Conservation (phyloP, 2,113 vertebrate genomes). For the Heterochromis multidens region DNA sequence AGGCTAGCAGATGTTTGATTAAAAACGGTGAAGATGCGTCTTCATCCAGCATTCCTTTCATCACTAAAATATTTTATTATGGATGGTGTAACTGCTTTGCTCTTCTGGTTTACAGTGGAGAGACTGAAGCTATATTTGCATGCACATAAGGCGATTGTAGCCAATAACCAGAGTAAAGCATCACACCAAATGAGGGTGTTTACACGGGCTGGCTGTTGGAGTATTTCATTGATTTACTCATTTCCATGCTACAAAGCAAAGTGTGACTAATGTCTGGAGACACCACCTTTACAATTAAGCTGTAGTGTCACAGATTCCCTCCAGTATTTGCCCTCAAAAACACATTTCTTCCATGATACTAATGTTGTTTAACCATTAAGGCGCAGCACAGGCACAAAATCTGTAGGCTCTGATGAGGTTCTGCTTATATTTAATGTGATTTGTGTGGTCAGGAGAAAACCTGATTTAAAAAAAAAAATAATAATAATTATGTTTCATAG, state of each 20-base stretch:
- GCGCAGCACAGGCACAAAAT: not conserved
- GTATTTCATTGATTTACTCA: not conserved
- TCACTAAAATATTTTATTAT: not conserved
- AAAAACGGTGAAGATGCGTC: fast-evolving
- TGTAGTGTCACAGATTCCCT: not conserved
- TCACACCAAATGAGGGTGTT: not conserved
- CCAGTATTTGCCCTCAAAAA: not conserved
- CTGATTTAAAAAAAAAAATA: fast-evolving
- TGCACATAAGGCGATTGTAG: fast-evolving
- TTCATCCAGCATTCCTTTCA: not conserved
- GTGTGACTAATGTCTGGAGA: not conserved
- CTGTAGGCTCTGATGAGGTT: fast-evolving
- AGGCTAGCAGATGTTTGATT: not conserved
- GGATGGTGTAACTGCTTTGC: not conserved
- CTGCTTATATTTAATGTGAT: not conserved
- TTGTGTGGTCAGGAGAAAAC: not conserved
- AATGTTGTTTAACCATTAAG: not conserved
- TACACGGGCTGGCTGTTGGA: fast-evolving
- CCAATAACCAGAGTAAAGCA: not conserved
- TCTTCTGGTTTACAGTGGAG: too few relatives aligned
- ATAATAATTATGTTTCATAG: not conserved
- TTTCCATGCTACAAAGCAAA: not conserved
- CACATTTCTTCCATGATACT: not conserved
- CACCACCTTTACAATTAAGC: not conserved
- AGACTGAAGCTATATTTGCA: too few relatives aligned